Evolutionary conservation across 1,140 invertebrate genomes (phyloP).

Genomic region (Pristionchus pacificus): DNA sequence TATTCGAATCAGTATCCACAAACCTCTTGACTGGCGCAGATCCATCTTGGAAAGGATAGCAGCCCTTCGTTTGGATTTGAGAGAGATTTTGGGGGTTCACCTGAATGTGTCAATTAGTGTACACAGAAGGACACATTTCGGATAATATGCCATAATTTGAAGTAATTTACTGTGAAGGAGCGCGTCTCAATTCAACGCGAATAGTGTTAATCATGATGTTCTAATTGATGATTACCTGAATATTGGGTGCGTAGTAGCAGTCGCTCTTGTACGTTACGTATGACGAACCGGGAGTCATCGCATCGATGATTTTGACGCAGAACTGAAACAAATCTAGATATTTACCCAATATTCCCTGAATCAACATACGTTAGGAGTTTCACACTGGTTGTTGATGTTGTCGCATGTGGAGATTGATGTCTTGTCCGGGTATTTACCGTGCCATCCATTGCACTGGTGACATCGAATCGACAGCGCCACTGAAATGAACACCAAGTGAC

Average conservation of each 20-base stretch:
- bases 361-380: conserved; percentile 16
- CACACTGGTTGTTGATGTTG: conserved; percentile 31
- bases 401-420: conserved; percentile 16
- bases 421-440: conserved; percentile 25
- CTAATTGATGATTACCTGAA: conserved; percentile 10
- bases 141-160: too few species aligned
- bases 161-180: too few species aligned
- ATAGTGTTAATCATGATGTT: too few species aligned
- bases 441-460: conserved; percentile 30
- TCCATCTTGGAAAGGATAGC: conserved; percentile 29
- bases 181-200: too few species aligned
- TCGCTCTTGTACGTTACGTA: conserved; percentile 27
- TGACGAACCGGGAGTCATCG: conserved; percentile 20
- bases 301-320: conserved; percentile 31
- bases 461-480: conserved; percentile 17
- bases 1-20: too few species aligned
- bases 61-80: conserved; percentile 16
- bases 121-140: not conserved
- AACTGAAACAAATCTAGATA: conserved; percentile 15
- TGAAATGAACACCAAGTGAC: conserved; percentile 2
- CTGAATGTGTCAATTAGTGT: not conserved
- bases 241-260: conserved; percentile 22
- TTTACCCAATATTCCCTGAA: not conserved
- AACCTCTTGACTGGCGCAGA: conserved; percentile 25
- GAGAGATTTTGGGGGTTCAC: conserved; percentile 24